A percentile compares a stretch with the other conserved stretches of the same genome.
These are phyloP conservation scores for Gallinago nigripennis DNA, from an alignment of 2,797 vertebrate species.

Conservation along the genomic window DNA sequence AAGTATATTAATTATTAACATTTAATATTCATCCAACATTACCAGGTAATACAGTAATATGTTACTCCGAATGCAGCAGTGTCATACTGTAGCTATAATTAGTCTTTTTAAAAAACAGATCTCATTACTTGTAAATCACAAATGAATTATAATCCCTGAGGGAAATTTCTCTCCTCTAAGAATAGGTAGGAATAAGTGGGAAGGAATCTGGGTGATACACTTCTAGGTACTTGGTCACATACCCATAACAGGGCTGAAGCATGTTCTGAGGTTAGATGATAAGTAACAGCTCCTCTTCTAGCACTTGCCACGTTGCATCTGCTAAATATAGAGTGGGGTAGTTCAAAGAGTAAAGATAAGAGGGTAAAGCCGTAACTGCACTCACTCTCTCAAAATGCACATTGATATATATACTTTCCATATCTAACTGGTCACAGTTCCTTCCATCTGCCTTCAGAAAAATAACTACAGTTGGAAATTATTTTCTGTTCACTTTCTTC, in stretches of 20 bases:
- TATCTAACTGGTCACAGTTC: background rate
- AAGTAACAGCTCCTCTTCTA: background rate
- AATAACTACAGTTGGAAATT: background rate
- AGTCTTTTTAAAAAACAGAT: background rate
- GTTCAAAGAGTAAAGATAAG: background rate
- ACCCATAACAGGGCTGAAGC: background rate
- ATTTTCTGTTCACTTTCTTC: background rate
- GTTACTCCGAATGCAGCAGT: background rate
- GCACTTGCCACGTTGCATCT: background rate
- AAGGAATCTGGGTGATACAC: background rate
- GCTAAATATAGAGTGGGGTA: constrained; percentile 29
- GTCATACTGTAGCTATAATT: background rate
- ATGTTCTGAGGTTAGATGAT: background rate
- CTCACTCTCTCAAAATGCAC: background rate
- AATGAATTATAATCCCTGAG: background rate
- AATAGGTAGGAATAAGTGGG: background rate
- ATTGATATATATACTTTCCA: background rate
- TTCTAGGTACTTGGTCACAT: background rate
- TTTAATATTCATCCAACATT: background rate
- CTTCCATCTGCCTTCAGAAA: background rate
- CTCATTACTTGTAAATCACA: background rate
- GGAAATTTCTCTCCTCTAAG: background rate
- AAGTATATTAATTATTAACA: background rate
- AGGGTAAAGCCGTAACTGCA: background rate
- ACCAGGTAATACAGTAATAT: background rate